Base-by-base conservation (phyloP, 2,888 invertebrate genomes). In the Rhagium mordax region DNA sequence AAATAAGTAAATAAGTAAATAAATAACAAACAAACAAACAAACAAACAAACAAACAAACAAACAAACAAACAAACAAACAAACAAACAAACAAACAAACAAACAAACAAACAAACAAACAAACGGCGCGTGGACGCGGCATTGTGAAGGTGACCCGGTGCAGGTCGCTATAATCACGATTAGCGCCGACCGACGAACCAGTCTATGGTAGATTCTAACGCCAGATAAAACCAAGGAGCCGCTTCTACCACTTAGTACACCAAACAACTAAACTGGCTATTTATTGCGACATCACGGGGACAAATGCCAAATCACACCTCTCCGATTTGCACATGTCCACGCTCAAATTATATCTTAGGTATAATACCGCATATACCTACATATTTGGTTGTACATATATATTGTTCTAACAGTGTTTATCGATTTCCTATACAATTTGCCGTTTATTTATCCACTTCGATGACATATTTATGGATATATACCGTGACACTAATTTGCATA, bases 141-240 rank as follows among this genome's bases (percentile, higher is more conserved):
- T 86, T 86, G 86, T 86, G 86, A 86, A 86, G 86, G 86, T 86
- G 85, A 86, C 86, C 86, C 81, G 85, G 86, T 84, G 78, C 84
- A 81, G 84, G 82, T 84, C 83, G 82, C 78, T 74, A 78, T 76
- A 81, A 85, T 84, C 85, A 84, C 86, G 85, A 86, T 85, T 82
- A 81, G 79, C 81, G 78, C 81, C 81, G 77, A 81, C 81, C 78
- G 78, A 78, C 80, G 79, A 83, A 82, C 82, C 81, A 81, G 83
- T 84, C 81, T 83, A 78, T 80, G 79, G 77, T 77, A 83, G 83
- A 84, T 83, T 82, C 83, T 80, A 83, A 82, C 81, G 78, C 81
- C 77, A 81, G 83, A 83, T 84, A 81, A 81, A 78, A 77, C 70
- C 76, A 73, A 75, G 74, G 75, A 79, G 77, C 77, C 74, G 79